Evolutionary conservation across 2,888 invertebrate genomes (phyloP), one percentile per base, ranked within the genome.

Genomic region (Drosophila anomelani): DNA sequence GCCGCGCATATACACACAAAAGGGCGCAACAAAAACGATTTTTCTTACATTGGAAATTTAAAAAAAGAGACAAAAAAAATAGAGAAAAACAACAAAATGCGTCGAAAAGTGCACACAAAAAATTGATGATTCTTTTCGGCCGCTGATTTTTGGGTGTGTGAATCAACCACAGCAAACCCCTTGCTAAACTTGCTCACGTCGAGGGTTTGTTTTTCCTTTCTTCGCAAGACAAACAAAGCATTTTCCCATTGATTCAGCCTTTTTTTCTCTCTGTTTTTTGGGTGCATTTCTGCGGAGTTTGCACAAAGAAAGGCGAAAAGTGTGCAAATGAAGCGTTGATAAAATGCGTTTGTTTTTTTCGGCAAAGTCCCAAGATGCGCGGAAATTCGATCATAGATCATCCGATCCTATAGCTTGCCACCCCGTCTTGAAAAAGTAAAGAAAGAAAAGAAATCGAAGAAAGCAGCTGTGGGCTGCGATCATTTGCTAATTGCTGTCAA

Each of bases 181-280:
- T 88, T 83, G 85, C 88, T 55, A 76, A 85, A 85, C 53, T 60
- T 60, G 47, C 54, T n/a, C 43, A 43, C 43, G 57, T 71, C 46
- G 76, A 77, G 88, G 86, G 86, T 88, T 86, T 85, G 84, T 85
- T 86, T 79, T 88, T 77, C 69, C 73, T 72, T 80, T 78, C 78
- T 85, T 82, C 76, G 72, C 66, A 75, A 76, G 71, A 60, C 78
- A 85, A 84, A 86, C 77, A 75, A 83, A 72, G 72, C 70, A 70
- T 44, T 54, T 68, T 39, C 47, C 68, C 26, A 46, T 67, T 53
- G 36, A 53, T 53, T 53, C 36, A 53, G 34, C 51, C 36, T 36
- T 36, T 53, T 68, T 76, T 63, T 58, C 10, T 10, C 1, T 8
- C 3, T 12, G 0, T 34, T 34, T 34, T 59, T 62, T 56, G 61